Evolutionary conservation across 2,888 invertebrate genomes (phyloP).

Genomic region (Copidosoma aretas): DNA sequence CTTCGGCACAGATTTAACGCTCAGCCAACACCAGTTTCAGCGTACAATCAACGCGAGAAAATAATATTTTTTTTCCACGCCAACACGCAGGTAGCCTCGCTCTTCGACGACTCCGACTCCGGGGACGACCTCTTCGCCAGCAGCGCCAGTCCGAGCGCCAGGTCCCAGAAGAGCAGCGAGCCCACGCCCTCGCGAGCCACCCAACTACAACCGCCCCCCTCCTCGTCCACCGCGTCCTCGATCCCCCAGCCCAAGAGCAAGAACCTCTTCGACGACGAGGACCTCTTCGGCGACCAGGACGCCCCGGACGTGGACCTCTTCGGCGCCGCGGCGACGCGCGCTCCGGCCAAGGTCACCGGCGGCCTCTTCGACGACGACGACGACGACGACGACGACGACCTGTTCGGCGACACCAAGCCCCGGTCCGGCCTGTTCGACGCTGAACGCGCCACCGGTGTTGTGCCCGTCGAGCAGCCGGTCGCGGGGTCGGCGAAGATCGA

Average conservation of each 20-base stretch:
- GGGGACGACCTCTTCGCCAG: constrained; percentile 57
- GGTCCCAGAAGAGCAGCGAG: constrained; percentile 43
- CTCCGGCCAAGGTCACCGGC: constrained; percentile 1
- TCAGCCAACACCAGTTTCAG: background rate
- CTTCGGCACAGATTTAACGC: too few relatives aligned
- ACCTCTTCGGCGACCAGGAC: constrained; percentile 47
- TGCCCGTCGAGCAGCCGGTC: background rate
- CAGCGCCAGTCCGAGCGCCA: constrained; percentile 53
- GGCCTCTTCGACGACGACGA: constrained; percentile 22
- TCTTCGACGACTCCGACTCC: constrained; percentile 59
- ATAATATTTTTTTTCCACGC: too few relatives aligned
- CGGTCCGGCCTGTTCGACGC: constrained; percentile 14
- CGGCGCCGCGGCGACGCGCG: constrained; percentile 27
- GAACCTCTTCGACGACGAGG: constrained; percentile 53
- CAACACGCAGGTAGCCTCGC: constrained; percentile 45
- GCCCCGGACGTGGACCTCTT: constrained; percentile 54
- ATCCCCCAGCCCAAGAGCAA: constrained; percentile 32
- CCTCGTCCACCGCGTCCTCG: too few relatives aligned
- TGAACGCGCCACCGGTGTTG: background rate
- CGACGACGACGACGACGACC: background rate
- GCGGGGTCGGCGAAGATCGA: background rate
- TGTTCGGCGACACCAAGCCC: constrained; percentile 7
- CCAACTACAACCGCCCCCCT: too few relatives aligned
- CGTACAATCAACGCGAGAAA: background rate
- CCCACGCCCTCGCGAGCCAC: constrained; percentile 14